Base-by-base conservation (phyloP, 2,113 vertebrate genomes). In the Tringa solitaria region DNA sequence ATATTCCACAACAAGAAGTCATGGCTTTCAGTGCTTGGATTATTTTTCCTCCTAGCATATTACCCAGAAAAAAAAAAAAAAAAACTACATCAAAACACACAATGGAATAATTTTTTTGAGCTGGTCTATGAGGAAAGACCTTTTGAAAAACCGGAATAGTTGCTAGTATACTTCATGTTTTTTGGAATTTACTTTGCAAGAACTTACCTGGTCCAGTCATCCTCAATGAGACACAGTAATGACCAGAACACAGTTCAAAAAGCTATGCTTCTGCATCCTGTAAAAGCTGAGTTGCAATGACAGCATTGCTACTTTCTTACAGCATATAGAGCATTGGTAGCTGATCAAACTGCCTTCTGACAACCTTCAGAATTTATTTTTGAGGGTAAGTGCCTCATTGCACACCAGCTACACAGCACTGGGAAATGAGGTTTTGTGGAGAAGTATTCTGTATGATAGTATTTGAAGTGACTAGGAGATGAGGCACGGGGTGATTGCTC, bases 391-490 rank as follows among this genome's bases (percentile, higher is more conserved):
- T 75, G 68, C 33, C 64, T 94, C 56, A 78, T 92, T 93, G 92
- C 65, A 90, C 82, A 89, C 35, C 27, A 88, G 23, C 30, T 81
- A 86, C 51, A 63, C 7, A 20, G 50, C 28, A 60, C 64, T 67
- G 43, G 72, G 26, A 93, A 93, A 96, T 75, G 21, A 96, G 46
- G 9, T 92, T 88, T 80, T 78, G 56, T 94, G 60, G 8, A 69
- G 61, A 85, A 95, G 18, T 61, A 78, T 78, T 93, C 30, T 72
- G 13, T 10, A 3, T 78, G 56, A 94, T 46, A 68, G 51, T 35
- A 56, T 93, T 77, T 84, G 64, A 96, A 92, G 79, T 86, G 79
- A 86, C 79, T 96, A 56, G 59, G 24, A 96, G 93, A 89, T 81
- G 61, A 94, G 33, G n/a, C n/a, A 87, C 3, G 0, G 60, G 60